Conservation (phyloP, 2,113 vertebrate species). For the Upupa epops region DNA sequence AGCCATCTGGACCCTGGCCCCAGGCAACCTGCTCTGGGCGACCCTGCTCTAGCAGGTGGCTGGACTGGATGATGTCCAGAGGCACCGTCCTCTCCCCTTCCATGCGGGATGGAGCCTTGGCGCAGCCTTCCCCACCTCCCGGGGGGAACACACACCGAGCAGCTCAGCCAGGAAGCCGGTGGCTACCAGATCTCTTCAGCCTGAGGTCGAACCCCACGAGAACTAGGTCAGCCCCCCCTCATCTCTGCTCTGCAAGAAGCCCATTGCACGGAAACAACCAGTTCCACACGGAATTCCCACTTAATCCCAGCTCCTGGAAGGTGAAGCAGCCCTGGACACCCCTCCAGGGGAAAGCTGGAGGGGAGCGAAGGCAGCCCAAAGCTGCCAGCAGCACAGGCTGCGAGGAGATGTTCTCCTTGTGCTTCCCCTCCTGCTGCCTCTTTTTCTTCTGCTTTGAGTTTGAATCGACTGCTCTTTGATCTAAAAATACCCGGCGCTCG, state of each 20-base stretch:
- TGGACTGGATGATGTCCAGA: no score
- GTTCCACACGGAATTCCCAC: neutral
- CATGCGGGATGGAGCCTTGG: neutral
- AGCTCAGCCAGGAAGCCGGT: neutral
- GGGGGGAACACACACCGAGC: rapidly evolving
- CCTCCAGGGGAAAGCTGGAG: slow-evolving; percentile 8
- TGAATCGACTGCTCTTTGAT: neutral
- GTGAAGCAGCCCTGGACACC: neutral
- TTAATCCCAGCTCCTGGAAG: neutral
- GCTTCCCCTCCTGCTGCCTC: neutral
- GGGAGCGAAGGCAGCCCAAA: neutral
- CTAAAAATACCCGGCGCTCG: neutral
- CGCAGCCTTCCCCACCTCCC: neutral
- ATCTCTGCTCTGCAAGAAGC: no score
- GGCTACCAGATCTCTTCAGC: neutral
- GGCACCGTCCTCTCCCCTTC: no score
- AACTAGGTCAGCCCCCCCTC: neutral
- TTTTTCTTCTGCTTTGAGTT: neutral
- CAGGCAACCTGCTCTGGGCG: no score
- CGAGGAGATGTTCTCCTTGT: slow-evolving; percentile 31
- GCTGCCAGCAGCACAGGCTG: neutral
- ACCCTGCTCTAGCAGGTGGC: no score
- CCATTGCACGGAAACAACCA: neutral
- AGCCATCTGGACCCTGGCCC: no score
- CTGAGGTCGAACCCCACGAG: rapidly evolving